Evolutionary conservation across 2,888 invertebrate species (phyloP).

Genomic region (Syrista parreyssii): DNA sequence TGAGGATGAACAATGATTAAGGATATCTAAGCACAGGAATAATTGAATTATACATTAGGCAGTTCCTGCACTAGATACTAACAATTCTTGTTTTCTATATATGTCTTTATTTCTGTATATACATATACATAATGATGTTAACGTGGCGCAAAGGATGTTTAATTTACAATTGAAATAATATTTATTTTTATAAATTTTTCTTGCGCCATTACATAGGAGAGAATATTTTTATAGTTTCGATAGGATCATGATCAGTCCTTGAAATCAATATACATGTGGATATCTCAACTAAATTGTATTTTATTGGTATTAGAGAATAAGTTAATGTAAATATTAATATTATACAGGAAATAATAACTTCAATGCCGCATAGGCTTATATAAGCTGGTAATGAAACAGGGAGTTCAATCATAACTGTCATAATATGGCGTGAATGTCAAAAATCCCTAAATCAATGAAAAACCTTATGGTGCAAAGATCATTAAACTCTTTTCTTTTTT

Average conservation of each 20-base stretch:
- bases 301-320: background rate
- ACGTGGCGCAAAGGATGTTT: background rate
- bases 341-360: background rate
- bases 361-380: background rate
- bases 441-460: background rate
- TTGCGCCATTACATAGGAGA: background rate
- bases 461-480: background rate
- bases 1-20: background rate
- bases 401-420: background rate
- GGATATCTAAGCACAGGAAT: background rate
- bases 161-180: background rate
- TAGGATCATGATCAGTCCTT: background rate
- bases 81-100: background rate
- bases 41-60: background rate
- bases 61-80: background rate
- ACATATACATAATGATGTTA: background rate
- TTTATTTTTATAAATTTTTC: conserved; percentile 5
- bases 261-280: background rate
- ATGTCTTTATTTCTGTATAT: background rate
- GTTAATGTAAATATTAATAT: background rate
- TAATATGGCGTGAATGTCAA: background rate
- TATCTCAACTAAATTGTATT: background rate
- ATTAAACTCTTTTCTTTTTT: background rate
- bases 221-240: background rate
- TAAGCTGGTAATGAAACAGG: background rate